Evolutionary conservation across 2,888 invertebrate genomes (phyloP), one percentile per base, ranked within the genome.

Genomic region (Nowickia ferox): DNA sequence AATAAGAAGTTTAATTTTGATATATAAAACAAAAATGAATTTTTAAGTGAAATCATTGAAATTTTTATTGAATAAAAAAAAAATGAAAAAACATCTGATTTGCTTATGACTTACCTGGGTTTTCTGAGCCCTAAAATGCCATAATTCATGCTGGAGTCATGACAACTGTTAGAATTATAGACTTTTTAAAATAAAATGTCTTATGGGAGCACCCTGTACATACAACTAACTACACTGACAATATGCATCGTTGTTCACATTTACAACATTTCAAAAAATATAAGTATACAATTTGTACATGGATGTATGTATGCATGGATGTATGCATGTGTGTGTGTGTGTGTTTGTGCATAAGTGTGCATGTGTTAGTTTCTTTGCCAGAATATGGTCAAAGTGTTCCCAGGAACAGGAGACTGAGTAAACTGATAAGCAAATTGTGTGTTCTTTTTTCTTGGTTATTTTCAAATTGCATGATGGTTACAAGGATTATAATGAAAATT

Each of bases 401-500:
- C 9, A 55, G 15, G 22, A 63, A 46, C 13, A 19, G n/a, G 10
- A 46, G 46, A 48, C 17, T n/a, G 51, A 40, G 13, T 17, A 30
- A 30, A 30, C 30, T 30, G 30, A 30, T 30, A 30, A 30, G 30
- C 30, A n/a, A 65, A 44, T 19, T 19, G 11, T 15, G 1, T 53
- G 15, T 48, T 48, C n/a, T 48, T 8, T n/a, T 65, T 65, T 22
- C 15, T 44, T 46, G 22, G 44, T 51, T 30, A 17, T 55, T 40
- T 15, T 53, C n/a, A 53, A 66, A 57, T 61, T 72, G 44, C 59
- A 72, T 77, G 48, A 84, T 77, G 76, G 61, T 69, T 74, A 48
- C 77, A 77, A 77, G 77, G 48, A 69, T 48, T 71, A 63, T 53
- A 66, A 81, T 71, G 63, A 63, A 71, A 75, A 44, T 40, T 40